phyloP scores from a whole-genome alignment of 1,140 invertebrate species.

The Triops longicaudatus region DNA sequence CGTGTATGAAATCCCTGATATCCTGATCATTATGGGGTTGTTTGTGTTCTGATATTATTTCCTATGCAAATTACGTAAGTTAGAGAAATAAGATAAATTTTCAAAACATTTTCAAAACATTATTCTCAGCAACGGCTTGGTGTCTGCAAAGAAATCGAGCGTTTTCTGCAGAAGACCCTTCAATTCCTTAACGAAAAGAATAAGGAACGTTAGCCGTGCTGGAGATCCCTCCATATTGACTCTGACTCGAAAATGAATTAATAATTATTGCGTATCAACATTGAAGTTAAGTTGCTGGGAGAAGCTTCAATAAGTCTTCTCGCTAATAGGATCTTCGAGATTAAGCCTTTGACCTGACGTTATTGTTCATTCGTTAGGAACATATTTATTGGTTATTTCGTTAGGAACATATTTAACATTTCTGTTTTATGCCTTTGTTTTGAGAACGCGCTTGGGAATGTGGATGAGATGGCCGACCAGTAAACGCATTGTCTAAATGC shows the following conservation, averaged over 20 bases:
- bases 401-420: neutral
- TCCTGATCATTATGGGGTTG: neutral
- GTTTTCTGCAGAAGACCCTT: too few relatives aligned
- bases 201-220: too few relatives aligned
- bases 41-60: neutral
- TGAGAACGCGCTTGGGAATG: constrained; percentile 24
- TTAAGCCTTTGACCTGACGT: neutral
- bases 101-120: neutral
- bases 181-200: too few relatives aligned
- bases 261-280: neutral
- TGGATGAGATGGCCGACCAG: constrained; percentile 29
- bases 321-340: neutral
- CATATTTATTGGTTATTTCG: neutral
- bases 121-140: too few relatives aligned
- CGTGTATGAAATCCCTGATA: neutral
- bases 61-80: neutral
- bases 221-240: too few relatives aligned
- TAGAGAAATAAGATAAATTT: neutral
- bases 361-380: neutral
- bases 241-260: neutral
- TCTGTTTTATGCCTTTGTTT: neutral
- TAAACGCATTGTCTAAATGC: constrained; percentile 29
- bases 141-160: too few relatives aligned
- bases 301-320: neutral
- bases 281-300: neutral